These are phyloP conservation scores for Cossypha polioptera DNA, from an alignment of 2,797 vertebrate genomes.

Conservation along the genomic window DNA sequence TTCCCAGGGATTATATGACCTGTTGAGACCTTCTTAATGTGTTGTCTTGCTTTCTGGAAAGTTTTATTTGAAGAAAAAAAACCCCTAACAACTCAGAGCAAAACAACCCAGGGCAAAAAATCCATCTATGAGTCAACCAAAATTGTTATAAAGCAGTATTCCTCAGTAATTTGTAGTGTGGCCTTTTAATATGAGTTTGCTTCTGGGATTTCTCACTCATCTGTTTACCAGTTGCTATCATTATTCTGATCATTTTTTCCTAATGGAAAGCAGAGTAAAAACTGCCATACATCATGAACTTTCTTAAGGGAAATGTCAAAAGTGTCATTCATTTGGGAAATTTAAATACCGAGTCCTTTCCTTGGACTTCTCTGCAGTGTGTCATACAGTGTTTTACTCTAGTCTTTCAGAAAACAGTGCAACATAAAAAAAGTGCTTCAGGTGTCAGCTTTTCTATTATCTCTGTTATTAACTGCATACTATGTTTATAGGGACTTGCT, in stretches of 20 bases:
- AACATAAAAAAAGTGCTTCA: background rate
- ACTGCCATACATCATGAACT: background rate
- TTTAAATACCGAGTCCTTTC: slow-evolving; percentile 52
- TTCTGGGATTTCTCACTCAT: slow-evolving; percentile 27
- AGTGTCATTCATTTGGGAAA: slow-evolving; percentile 37
- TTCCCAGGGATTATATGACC: background rate
- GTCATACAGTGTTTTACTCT: background rate
- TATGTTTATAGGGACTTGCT: background rate
- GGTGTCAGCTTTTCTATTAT: background rate
- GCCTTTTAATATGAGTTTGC: background rate
- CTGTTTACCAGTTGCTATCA: slow-evolving; percentile 18
- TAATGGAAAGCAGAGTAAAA: background rate
- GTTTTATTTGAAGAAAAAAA: background rate
- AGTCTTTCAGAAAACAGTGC: background rate
- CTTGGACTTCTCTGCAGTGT: slow-evolving; percentile 1
- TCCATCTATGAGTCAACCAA: background rate
- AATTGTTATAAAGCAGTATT: background rate
- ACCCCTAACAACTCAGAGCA: background rate
- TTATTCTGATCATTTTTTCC: slow-evolving; percentile 9
- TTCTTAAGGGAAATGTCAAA: slow-evolving; percentile 50
- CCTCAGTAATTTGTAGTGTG: background rate
- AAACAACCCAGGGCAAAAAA: background rate
- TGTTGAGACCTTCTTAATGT: background rate
- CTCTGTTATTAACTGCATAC: background rate
- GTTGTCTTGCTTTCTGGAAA: background rate